phyloP scores from a whole-genome alignment of 2,888 invertebrate species.

The Dichetophora obliterata region DNA sequence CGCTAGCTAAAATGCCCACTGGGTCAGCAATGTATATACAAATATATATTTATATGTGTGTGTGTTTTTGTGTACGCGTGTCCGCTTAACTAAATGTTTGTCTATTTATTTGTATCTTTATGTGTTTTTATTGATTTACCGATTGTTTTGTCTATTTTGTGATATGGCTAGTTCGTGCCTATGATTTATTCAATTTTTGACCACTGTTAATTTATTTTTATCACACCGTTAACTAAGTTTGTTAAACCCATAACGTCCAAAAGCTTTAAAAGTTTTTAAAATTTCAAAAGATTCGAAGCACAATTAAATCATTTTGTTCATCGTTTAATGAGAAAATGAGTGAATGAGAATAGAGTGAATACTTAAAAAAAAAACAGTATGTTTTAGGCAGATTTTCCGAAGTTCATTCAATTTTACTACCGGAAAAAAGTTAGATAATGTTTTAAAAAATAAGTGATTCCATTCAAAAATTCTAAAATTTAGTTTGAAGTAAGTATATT shows the following conservation, averaged over 20 bases:
- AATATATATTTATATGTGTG: slow-evolving; percentile 12
- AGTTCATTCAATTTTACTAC: no score
- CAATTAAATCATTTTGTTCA: no score
- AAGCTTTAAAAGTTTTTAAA: background rate
- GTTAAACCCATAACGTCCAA: background rate
- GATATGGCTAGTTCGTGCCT: slow-evolving; percentile 3
- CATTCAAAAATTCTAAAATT: no score
- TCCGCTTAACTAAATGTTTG: background rate
- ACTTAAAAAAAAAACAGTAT: no score
- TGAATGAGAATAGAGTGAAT: no score
- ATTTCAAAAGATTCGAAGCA: no score
- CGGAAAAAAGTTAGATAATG: no score
- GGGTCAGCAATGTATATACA: background rate
- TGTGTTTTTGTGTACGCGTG: background rate
- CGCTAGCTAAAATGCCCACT: no score
- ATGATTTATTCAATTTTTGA: background rate
- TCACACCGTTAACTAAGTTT: background rate
- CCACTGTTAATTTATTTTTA: background rate
- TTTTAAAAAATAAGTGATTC: no score
- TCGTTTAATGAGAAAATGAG: no score
- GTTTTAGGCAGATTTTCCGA: no score
- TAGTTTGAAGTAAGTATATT: no score
- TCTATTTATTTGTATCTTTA: background rate
- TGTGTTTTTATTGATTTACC: background rate
- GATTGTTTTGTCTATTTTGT: slow-evolving; percentile 19